Base-by-base conservation (phyloP, 2,888 invertebrate species). In the Caenorhabditis sp. region DNA sequence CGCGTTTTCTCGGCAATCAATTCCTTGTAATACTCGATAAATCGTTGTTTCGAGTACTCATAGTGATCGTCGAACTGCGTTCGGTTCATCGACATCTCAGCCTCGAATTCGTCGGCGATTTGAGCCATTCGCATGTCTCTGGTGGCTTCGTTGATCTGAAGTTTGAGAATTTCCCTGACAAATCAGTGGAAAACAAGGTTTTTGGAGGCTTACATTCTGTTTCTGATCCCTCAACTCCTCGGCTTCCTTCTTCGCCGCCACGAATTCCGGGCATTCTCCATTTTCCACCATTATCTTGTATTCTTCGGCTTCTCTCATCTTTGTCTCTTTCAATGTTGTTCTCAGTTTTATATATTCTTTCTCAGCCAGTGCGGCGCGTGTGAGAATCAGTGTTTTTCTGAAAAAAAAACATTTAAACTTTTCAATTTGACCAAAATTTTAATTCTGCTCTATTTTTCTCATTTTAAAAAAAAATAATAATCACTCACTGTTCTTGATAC, bases 91-190 rank as follows among this genome's bases (percentile, higher is more conserved):
- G 18, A 26, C n/a, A 9, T 51, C n/a, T 67, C 67, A 1, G 76
- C 76, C 8, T 76, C 67, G 20, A 28, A 67, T 15, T 76, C 76
- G 40, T 76, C 76, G 2, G 1, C 0, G 5, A 76, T 67, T 32
- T 76, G 76, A 4, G 61, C 76, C 53, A 55, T 13, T 55, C 68
- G 67, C 44, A 76, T 4, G 6, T 76, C 61, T 13, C 50, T 24
- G 8, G n/a, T 11, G 0, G 58, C 37, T 6, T 15, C 5, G 32
- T 61, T 76, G 8, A 67, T 44, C 74, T 72, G 58, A 35, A 72
- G 65, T 2, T 13, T 11, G 40, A 11, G n/a, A 15, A 40, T n/a
- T n/a, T n/a, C n/a, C n/a, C n/a, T n/a, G n/a, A n/a, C n/a, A n/a
- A n/a, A n/a, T n/a, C n/a, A n/a, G n/a, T n/a, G n/a, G n/a, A n/a